phyloP scores from a whole-genome alignment of 1,140 invertebrate species.

The Hycleus cichorii region DNA sequence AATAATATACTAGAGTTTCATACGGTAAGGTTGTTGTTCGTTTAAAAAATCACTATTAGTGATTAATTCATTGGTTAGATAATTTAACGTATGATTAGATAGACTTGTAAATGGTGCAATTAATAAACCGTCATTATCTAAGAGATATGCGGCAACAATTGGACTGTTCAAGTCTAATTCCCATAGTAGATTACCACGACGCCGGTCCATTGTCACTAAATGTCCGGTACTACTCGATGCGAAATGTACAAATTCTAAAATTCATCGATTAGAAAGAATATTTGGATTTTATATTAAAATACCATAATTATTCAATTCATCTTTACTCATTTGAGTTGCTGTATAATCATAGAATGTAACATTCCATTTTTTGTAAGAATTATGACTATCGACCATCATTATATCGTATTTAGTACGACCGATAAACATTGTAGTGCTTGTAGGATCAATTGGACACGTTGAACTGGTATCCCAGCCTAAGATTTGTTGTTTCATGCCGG shows the following conservation, averaged over 20 bases:
- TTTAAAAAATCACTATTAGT: slow-evolving; percentile 24
- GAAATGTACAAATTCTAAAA: slow-evolving; percentile 75
- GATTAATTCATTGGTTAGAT: slow-evolving; percentile 29
- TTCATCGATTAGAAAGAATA: slow-evolving; percentile 2
- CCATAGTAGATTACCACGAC: slow-evolving; percentile 75
- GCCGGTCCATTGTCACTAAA: slow-evolving; percentile 69
- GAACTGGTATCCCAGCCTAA: slow-evolving; percentile 51
- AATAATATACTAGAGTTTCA: slow-evolving; percentile 61
- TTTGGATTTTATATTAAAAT: slow-evolving; percentile 29
- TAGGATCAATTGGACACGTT: slow-evolving; percentile 53
- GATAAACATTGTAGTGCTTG: slow-evolving; percentile 60
- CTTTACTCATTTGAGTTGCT: slow-evolving; percentile 63
- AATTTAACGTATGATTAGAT: slow-evolving; percentile 70
- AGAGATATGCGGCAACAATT: slow-evolving; percentile 81
- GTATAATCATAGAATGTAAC: slow-evolving; percentile 90
- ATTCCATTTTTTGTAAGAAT: slow-evolving; percentile 81
- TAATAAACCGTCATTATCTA: slow-evolving; percentile 71
- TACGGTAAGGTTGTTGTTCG: slow-evolving; percentile 55
- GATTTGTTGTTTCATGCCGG: slow-evolving; percentile 75
- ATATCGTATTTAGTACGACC: slow-evolving; percentile 91
- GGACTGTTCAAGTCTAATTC: slow-evolving; percentile 79
- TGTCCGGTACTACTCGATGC: slow-evolving; percentile 82
- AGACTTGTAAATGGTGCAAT: slow-evolving; percentile 86
- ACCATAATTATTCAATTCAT: slow-evolving; percentile 78
- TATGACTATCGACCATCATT: slow-evolving; percentile 85